Evolutionary conservation across 1,140 invertebrate genomes (phyloP).

Genomic region (Forficula auricularia): DNA sequence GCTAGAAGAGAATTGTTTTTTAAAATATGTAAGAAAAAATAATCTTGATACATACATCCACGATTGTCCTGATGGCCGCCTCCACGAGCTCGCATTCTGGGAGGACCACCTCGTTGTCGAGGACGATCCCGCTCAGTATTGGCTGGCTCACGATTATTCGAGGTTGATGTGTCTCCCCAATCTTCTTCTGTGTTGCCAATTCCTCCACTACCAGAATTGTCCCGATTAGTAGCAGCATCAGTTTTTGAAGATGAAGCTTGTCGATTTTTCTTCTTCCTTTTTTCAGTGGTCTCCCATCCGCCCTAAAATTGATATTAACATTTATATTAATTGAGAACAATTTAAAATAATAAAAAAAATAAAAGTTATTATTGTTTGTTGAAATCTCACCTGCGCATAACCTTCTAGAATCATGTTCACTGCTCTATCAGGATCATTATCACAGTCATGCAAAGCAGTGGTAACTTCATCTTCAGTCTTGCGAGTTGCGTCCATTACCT

Average conservation of each 20-base stretch:
- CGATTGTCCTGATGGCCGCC: slow-evolving; percentile 26
- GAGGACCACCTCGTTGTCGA: slow-evolving; percentile 27
- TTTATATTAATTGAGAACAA: slow-evolving; percentile 3
- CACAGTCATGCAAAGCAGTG: slow-evolving; percentile 63
- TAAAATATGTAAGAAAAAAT: background rate
- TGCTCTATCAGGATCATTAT: slow-evolving; percentile 57
- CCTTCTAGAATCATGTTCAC: slow-evolving; percentile 59
- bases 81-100: slow-evolving; percentile 28
- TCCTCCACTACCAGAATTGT: slow-evolving; percentile 28
- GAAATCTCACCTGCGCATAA: slow-evolving; percentile 29
- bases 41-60: slow-evolving; percentile 25
- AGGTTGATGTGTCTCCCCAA: background rate
- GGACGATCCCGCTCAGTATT: slow-evolving; percentile 16
- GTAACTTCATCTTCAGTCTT: slow-evolving; percentile 65
- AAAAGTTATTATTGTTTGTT: slow-evolving; percentile 6
- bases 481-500: slow-evolving; percentile 62
- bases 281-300: slow-evolving; percentile 59
- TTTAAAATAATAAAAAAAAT: slow-evolving; percentile 4
- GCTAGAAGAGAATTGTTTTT: background rate
- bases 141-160: slow-evolving; percentile 21
- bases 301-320: slow-evolving; percentile 28
- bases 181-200: slow-evolving; percentile 25
- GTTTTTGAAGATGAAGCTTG: slow-evolving; percentile 22
- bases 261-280: slow-evolving; percentile 64
- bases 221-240: slow-evolving; percentile 12